A percentile compares a stretch with the other conserved stretches of the same genome.
These are phyloP conservation scores for Proisotoma minuta DNA, from an alignment of 2,888 invertebrate genomes.

Conservation along the genomic window DNA sequence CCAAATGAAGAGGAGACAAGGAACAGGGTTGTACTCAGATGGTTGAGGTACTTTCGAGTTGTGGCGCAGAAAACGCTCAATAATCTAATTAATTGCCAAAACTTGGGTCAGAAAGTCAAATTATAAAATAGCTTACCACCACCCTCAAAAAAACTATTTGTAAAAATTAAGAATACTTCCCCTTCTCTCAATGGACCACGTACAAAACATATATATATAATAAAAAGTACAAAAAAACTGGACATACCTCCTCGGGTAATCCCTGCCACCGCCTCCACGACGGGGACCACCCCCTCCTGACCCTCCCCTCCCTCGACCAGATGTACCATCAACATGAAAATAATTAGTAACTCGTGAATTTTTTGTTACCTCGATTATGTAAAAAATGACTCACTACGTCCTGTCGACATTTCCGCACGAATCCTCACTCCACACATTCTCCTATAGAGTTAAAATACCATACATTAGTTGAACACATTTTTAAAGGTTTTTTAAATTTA, in stretches of 20 bases:
- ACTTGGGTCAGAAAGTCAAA: not conserved
- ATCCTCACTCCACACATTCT: slow-evolving; percentile 84
- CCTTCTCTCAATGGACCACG: not conserved
- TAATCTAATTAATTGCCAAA: slow-evolving; percentile 3
- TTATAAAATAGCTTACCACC: not conserved
- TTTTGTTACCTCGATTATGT: slow-evolving; percentile 57
- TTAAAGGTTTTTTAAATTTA: not conserved
- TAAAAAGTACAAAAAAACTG: not conserved
- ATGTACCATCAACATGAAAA: not conserved
- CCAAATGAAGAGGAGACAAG: not conserved
- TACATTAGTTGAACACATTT: not conserved
- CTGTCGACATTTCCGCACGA: slow-evolving; percentile 88
- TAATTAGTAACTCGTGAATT: slow-evolving; percentile 20
- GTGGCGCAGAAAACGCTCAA: not conserved
- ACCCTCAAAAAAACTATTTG: not conserved
- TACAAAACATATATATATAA: not conserved
- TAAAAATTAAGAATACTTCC: not conserved
- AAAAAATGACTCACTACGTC: slow-evolving; percentile 62
- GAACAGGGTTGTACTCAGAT: not conserved
- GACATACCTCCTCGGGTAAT: not conserved
- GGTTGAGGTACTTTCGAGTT: not conserved
- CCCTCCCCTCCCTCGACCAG: not conserved
- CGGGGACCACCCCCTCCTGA: not conserved
- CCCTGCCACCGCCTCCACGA: slow-evolving; percentile 5
- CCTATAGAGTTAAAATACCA: slow-evolving; percentile 53